These are phyloP conservation scores for Callyntrura guangdongensis DNA, from an alignment of 2,888 invertebrate genomes.

Conservation along the genomic window DNA sequence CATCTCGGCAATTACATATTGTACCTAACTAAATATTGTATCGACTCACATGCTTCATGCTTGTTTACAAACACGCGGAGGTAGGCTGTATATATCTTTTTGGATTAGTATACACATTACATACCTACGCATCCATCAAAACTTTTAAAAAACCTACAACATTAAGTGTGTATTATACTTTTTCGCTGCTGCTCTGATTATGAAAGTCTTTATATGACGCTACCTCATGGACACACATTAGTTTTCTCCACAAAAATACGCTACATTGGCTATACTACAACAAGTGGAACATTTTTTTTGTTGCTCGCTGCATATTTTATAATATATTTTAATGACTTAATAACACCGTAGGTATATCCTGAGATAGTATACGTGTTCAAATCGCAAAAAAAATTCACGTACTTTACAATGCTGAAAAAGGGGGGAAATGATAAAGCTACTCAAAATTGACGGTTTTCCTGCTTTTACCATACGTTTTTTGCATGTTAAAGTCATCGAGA, in stretches of 20 bases:
- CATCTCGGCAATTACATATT: not conserved
- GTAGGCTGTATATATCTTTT: not conserved
- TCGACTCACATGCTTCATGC: too few species aligned
- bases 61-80: not conserved
- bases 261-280: not conserved
- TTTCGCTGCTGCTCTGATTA: too few species aligned
- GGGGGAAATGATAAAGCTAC: not conserved
- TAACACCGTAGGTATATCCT: not conserved
- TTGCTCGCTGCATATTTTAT: slow-evolving; percentile 11
- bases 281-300: not conserved
- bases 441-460: too few species aligned
- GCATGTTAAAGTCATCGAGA: too few species aligned
- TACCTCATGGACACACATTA: not conserved
- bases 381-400: not conserved
- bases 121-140: not conserved
- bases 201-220: too few species aligned
- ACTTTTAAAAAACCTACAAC: not conserved
- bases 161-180: too few species aligned
- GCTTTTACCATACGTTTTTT: too few species aligned
- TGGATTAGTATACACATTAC: not conserved
- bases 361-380: slow-evolving; percentile 2
- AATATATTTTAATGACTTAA: slow-evolving; percentile 31
- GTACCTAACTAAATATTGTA: not conserved
- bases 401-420: not conserved
- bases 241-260: too few species aligned